Evolutionary conservation across 2,888 invertebrate genomes (phyloP).

Genomic region (Kuschelorhynchus macadamiae): DNA sequence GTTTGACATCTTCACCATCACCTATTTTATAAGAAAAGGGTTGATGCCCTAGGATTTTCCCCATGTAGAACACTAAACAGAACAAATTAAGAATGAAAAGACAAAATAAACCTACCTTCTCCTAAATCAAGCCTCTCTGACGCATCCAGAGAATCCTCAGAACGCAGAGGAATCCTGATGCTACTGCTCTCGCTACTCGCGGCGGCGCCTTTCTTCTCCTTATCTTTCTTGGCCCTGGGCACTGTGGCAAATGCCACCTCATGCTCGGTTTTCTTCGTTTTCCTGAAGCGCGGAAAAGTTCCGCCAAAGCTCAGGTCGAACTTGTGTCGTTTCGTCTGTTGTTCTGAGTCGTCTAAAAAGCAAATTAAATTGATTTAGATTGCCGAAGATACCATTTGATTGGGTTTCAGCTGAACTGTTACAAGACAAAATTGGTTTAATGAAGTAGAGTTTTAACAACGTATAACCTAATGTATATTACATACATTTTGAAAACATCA

Average conservation of each 20-base stretch:
- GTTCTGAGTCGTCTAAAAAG: constrained; percentile 29
- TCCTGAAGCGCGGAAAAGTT: constrained; percentile 83
- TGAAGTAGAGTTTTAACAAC: too few species aligned
- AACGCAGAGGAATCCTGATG: constrained; percentile 64
- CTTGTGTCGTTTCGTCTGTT: constrained; percentile 61
- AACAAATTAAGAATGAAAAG: too few species aligned
- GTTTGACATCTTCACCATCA: too few species aligned
- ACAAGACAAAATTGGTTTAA: too few species aligned
- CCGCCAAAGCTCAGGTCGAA: constrained; percentile 78
- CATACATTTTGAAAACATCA: too few species aligned
- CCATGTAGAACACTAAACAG: too few species aligned
- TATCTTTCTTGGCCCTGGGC: constrained; percentile 67
- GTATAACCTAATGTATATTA: too few species aligned
- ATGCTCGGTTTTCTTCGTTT: constrained; percentile 55
- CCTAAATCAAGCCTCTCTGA: constrained; percentile 64
- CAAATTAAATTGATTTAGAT: too few species aligned
- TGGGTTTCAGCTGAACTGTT: too few species aligned
- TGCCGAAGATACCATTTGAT: too few species aligned
- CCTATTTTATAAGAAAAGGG: too few species aligned
- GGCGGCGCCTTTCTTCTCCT: constrained; percentile 41
- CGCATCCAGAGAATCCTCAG: constrained; percentile 64
- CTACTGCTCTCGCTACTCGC: constrained; percentile 53
- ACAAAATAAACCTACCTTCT: background rate
- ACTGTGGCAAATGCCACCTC: constrained; percentile 75
- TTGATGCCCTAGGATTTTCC: too few species aligned